These are phyloP conservation scores for Acanthisitta chloris DNA, from an alignment of 2,113 vertebrate genomes.

Conservation along the genomic window DNA sequence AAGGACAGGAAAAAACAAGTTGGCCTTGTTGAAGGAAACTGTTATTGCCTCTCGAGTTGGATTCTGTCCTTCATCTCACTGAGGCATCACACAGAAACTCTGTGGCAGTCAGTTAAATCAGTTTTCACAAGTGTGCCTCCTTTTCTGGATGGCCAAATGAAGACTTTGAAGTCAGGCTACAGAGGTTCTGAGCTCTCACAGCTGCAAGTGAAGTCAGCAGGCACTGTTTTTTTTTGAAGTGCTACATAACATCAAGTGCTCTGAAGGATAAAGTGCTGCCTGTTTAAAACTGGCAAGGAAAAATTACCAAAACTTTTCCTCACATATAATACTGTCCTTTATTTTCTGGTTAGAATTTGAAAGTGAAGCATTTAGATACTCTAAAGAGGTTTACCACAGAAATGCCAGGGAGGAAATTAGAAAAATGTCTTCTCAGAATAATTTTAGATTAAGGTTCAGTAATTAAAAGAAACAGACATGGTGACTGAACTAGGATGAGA, in stretches of 20 bases:
- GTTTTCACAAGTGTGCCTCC: background rate
- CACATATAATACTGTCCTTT: background rate
- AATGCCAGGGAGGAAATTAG: background rate
- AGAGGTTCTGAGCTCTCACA: background rate
- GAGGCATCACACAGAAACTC: background rate
- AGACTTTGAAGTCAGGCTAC: background rate
- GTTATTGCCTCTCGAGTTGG: background rate
- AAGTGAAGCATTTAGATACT: background rate
- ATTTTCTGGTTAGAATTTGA: background rate
- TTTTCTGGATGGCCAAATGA: background rate
- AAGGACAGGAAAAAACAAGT: background rate
- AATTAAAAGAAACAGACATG: background rate
- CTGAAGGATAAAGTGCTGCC: background rate
- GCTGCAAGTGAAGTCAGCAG: slow-evolving; percentile 11
- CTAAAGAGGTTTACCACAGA: background rate
- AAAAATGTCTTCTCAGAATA: background rate
- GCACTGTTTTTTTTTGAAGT: background rate
- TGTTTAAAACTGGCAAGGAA: background rate
- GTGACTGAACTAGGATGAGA: background rate
- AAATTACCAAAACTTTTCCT: background rate
- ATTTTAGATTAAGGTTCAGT: background rate
- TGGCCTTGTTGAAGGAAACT: background rate
- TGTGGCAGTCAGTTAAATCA: background rate
- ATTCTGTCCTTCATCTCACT: background rate
- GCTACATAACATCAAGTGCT: background rate